Evolutionary conservation across 2,797 vertebrate genomes (phyloP).

Genomic region (Telmatherina bonti): DNA sequence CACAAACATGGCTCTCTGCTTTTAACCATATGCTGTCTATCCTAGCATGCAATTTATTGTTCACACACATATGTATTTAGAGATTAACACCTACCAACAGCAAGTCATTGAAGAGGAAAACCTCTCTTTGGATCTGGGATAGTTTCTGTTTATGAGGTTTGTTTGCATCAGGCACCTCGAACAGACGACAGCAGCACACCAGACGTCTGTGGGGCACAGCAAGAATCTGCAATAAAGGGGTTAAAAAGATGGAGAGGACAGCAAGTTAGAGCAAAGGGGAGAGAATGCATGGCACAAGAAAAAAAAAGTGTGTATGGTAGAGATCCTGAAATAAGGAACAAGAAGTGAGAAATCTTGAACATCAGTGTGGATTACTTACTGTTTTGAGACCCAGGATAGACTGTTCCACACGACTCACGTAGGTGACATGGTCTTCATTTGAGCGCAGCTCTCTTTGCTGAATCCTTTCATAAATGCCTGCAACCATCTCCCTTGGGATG

Average conservation of each 20-base stretch:
- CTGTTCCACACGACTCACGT: slow-evolving; percentile 98
- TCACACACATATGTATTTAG: background rate
- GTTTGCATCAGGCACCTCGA: slow-evolving; percentile 96
- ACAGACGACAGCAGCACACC: slow-evolving; percentile 98
- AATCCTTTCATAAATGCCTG: slow-evolving; percentile 97
- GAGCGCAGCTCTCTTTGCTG: slow-evolving; percentile 97
- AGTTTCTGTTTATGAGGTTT: slow-evolving; percentile 99
- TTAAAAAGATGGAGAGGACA: slow-evolving; percentile 55
- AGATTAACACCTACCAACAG: slow-evolving; percentile 88
- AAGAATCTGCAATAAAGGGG: slow-evolving; percentile 85
- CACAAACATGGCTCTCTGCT: slow-evolving; percentile 3
- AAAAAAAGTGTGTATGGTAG: slow-evolving; percentile 7
- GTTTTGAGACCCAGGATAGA: slow-evolving; percentile 96
- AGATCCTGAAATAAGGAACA: slow-evolving; percentile 27
- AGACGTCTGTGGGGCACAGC: slow-evolving; percentile 95
- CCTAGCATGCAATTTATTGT: background rate
- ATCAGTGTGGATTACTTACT: slow-evolving; percentile 74
- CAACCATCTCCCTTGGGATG: slow-evolving; percentile 97
- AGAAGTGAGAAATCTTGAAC: slow-evolving; percentile 12
- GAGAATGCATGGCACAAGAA: slow-evolving; percentile 28
- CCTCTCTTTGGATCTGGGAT: slow-evolving; percentile 96
- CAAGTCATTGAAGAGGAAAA: slow-evolving; percentile 98
- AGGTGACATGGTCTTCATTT: slow-evolving; percentile 98
- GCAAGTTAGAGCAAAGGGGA: slow-evolving; percentile 41
- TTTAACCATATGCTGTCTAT: background rate